Conservation (phyloP, 2,888 invertebrate species). For the Tachina lurida region DNA sequence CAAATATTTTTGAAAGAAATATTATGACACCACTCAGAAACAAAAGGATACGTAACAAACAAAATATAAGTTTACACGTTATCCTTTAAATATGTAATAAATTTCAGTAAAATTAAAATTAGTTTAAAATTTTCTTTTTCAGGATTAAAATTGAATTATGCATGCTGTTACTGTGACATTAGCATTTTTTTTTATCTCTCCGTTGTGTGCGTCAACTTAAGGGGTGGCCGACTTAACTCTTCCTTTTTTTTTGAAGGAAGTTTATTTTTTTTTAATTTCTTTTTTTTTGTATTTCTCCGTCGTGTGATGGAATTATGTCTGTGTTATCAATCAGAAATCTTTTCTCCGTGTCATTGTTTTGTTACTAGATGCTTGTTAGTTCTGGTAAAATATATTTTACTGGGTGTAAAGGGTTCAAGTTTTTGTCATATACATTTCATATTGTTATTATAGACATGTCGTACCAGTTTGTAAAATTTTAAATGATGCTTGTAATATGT, state of each 20-base stretch:
- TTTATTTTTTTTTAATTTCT: not conserved
- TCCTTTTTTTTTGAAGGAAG: not conserved
- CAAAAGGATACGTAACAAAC: not conserved
- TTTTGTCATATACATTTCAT: constrained; percentile 8
- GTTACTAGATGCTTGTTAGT: constrained; percentile 40
- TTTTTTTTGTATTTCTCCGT: not conserved
- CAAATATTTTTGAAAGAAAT: constrained; percentile 1
- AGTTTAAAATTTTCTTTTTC: not conserved
- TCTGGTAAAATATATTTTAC: constrained; percentile 17
- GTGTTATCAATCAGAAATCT: constrained; percentile 16
- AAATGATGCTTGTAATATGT: constrained; percentile 28
- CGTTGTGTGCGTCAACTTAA: not conserved
- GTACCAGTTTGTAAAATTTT: constrained; percentile 10
- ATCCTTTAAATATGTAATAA: not conserved
- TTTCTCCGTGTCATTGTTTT: not conserved
- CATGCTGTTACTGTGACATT: constrained; percentile 27
- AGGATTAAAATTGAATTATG: constrained; percentile 30
- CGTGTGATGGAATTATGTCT: constrained; percentile 35
- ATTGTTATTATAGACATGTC: not conserved
- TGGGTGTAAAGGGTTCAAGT: constrained; percentile 31
- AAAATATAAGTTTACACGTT: not conserved
- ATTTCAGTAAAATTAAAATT: constrained; percentile 17
- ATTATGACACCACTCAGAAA: constrained; percentile 1
- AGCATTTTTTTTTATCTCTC: not conserved
- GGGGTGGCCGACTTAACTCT: constrained; percentile 15